Conservation (phyloP, 2,888 invertebrate genomes). For the Mantis religiosa region DNA sequence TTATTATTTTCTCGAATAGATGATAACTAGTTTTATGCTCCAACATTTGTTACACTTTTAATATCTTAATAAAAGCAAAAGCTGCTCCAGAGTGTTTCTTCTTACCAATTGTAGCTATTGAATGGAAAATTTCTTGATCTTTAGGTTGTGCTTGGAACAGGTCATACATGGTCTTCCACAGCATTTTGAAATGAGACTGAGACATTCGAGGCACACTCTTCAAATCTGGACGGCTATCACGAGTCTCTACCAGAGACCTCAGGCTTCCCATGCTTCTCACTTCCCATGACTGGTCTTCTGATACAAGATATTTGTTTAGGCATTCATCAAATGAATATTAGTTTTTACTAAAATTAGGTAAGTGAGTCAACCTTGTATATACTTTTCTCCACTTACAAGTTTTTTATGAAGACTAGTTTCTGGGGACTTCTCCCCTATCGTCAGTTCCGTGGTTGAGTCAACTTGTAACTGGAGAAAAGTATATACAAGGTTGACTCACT, state of each 20-base stretch:
- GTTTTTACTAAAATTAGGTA: no score
- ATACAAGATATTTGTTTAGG: neutral
- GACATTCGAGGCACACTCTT: conserved; percentile 61
- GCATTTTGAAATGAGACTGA: conserved; percentile 83
- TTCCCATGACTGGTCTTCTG: conserved; percentile 33
- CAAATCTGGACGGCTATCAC: conserved; percentile 54
- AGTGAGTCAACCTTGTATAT: no score
- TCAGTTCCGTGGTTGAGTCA: no score
- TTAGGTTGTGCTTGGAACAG: conserved; percentile 67
- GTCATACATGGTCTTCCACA: conserved; percentile 86
- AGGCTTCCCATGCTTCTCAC: conserved; percentile 37
- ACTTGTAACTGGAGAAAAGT: no score
- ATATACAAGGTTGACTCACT: no score
- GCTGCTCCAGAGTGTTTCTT: neutral
- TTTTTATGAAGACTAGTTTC: no score
- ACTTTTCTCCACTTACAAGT: no score
- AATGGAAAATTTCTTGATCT: conserved; percentile 62
- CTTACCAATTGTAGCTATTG: conserved; percentile 58
- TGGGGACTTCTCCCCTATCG: no score
- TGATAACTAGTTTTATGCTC: no score
- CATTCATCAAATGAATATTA: neutral
- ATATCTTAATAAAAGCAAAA: neutral
- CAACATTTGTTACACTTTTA: no score
- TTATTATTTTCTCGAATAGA: no score
- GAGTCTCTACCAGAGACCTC: conserved; percentile 42